phyloP scores from a whole-genome alignment of 1,140 invertebrate species.

The Drosophila oshimai region DNA sequence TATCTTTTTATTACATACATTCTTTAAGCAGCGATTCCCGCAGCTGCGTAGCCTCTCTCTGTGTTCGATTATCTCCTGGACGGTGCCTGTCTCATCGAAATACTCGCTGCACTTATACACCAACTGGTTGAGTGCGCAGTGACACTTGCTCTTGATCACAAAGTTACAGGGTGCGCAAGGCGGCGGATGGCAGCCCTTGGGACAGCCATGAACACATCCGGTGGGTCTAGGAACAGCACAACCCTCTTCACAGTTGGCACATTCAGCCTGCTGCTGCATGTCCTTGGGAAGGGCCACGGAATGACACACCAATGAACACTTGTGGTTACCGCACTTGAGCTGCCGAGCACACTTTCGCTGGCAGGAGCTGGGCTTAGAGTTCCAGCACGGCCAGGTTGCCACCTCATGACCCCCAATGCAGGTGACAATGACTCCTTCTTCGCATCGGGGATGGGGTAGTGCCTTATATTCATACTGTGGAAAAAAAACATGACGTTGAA shows the following conservation, averaged over 20 bases:
- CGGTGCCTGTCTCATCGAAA: slow-evolving; percentile 83
- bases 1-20: slow-evolving; percentile 73
- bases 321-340: slow-evolving; percentile 90
- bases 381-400: slow-evolving; percentile 88
- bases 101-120: slow-evolving; percentile 89
- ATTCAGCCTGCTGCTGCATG: slow-evolving; percentile 83
- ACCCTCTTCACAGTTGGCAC: slow-evolving; percentile 88
- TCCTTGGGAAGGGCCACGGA: slow-evolving; percentile 83
- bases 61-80: slow-evolving; percentile 78
- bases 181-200: slow-evolving; percentile 89
- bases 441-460: slow-evolving; percentile 88
- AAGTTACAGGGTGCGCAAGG: slow-evolving; percentile 88
- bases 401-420: slow-evolving; percentile 94
- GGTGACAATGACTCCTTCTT: slow-evolving; percentile 87
- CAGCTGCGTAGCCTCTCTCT: slow-evolving; percentile 56
- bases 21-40: slow-evolving; percentile 92
- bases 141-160: slow-evolving; percentile 89
- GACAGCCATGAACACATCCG: slow-evolving; percentile 91
- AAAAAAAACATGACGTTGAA: background rate
- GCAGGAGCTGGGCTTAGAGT: slow-evolving; percentile 88
- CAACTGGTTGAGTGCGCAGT: slow-evolving; percentile 90
- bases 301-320: slow-evolving; percentile 90
- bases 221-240: slow-evolving; percentile 88
- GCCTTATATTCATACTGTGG: slow-evolving; percentile 85
- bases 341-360: slow-evolving; percentile 83